A percentile compares a stretch with the other conserved stretches of the same genome.
Evolutionary conservation across 2,888 invertebrate genomes (phyloP).

Genomic region (Dasysyrphus albostriatus): DNA sequence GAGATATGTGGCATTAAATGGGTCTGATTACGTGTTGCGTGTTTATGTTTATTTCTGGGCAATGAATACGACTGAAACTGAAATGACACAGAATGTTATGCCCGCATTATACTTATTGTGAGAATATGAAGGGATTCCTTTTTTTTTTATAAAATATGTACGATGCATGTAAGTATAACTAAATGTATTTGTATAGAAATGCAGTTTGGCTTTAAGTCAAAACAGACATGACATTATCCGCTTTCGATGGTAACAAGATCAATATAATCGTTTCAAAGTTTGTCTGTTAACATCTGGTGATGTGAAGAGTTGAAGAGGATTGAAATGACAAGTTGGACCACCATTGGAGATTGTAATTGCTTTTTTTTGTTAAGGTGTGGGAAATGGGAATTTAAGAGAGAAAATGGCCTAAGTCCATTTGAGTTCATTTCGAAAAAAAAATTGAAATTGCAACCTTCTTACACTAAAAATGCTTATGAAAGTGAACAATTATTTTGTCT

Average conservation of each 20-base stretch:
- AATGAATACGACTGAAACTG: slow-evolving; percentile 19
- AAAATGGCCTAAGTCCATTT: too few species aligned
- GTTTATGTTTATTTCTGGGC: slow-evolving; percentile 56
- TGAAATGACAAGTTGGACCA: slow-evolving; percentile 29
- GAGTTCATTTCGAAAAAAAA: too few species aligned
- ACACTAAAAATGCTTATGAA: too few species aligned
- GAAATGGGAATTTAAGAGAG: too few species aligned
- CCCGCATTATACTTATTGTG: background rate
- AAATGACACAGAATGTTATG: slow-evolving; percentile 34
- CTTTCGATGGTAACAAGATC: slow-evolving; percentile 55
- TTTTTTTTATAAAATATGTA: background rate
- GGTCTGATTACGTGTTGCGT: slow-evolving; percentile 74
- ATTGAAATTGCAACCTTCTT: too few species aligned
- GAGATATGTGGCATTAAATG: slow-evolving; percentile 73
- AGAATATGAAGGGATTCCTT: background rate
- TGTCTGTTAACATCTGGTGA: slow-evolving; percentile 36
- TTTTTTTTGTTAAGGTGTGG: too few species aligned
- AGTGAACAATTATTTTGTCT: too few species aligned
- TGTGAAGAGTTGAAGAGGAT: background rate
- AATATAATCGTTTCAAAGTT: slow-evolving; percentile 49
- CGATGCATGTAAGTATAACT: background rate
- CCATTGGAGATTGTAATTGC: slow-evolving; percentile 4
- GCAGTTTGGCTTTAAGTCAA: slow-evolving; percentile 56
- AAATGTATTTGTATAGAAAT: background rate
- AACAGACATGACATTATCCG: slow-evolving; percentile 65